Base-by-base conservation (phyloP, 2,113 vertebrate genomes). In the Notothenia rossii region DNA sequence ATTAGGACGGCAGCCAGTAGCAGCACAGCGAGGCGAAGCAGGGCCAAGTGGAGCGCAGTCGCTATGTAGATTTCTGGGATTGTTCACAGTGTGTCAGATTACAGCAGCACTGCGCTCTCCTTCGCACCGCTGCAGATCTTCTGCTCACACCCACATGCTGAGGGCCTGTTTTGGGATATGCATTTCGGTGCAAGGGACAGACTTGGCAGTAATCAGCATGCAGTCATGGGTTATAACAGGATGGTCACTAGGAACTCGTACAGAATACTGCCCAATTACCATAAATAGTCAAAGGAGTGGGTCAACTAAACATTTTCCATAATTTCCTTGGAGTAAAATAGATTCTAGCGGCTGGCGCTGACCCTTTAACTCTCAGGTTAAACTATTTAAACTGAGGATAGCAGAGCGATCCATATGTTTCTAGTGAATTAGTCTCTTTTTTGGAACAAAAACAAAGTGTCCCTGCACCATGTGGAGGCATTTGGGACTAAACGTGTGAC, bases 11-110 rank as follows among this genome's bases (percentile, higher is more conserved):
- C 48, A 87, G 88, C 91, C 91, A 93, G 82, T 48, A 74, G 84
- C 79, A 87, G 87, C 70, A 78, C 62, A 88, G 72, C 20, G 60
- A 64, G 76, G 80, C 89, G 75, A 81, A 65, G 61, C 58, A 10
- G 58, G 73, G 89, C 87, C 92, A 93, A 89, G 84, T 92, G 90
- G 88, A 94, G 79, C 87, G 74, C 75, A 79, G 91, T 86, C 58
- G 67, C 86, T 69, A 70, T 89, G 90, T 85, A 87, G 83, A 92
- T 90, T 89, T 93, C 80, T 87, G 88, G 75, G 75, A 72, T 86
- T 81, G 79, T 86, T 90, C 85, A 86, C 83, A 69, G 72, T 75
- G 90, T 85, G 86, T 90, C 86, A 79, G 83, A 89, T 91, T 93
- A 82, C 90, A 85, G 64, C 20, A 60, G 48, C 45, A 54, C 75